Evolutionary conservation across 1,140 invertebrate genomes (phyloP).

Genomic region (Acromyrmex echinatior): DNA sequence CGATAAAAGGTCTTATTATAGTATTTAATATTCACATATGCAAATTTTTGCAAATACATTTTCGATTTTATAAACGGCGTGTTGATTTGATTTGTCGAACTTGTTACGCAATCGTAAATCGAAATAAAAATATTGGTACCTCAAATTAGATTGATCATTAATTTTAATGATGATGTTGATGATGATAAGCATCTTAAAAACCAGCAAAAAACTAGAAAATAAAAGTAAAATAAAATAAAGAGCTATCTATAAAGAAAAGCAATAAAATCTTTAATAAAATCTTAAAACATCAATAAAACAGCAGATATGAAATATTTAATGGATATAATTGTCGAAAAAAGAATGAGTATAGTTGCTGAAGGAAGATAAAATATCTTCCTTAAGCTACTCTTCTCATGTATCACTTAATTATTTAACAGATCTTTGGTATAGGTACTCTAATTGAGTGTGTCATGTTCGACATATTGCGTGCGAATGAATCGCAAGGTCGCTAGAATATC

Average conservation of each 20-base stretch:
- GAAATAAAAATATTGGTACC: too few relatives aligned
- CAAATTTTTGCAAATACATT: too few relatives aligned
- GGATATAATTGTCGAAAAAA: neutral
- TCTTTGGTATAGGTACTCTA: neutral
- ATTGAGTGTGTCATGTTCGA: neutral
- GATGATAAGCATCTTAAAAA: too few relatives aligned
- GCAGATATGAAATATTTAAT: neutral
- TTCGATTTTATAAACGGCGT: too few relatives aligned
- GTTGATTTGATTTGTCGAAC: too few relatives aligned
- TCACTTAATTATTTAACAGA: neutral
- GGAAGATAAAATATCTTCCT: neutral
- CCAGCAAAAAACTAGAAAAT: neutral
- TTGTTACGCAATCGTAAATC: too few relatives aligned
- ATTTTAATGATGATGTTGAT: too few relatives aligned
- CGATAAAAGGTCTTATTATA: too few relatives aligned
- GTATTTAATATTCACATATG: too few relatives aligned
- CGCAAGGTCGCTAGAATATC: neutral
- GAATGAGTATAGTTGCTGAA: too few relatives aligned
- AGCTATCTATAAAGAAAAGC: neutral
- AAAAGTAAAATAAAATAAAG: neutral
- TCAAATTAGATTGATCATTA: too few relatives aligned
- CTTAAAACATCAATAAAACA: neutral
- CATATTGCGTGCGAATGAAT: neutral
- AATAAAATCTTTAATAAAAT: neutral
- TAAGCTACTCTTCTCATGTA: conserved; percentile 17